Base-by-base conservation (phyloP, 2,797 vertebrate genomes). In the Salmo trutta region DNA sequence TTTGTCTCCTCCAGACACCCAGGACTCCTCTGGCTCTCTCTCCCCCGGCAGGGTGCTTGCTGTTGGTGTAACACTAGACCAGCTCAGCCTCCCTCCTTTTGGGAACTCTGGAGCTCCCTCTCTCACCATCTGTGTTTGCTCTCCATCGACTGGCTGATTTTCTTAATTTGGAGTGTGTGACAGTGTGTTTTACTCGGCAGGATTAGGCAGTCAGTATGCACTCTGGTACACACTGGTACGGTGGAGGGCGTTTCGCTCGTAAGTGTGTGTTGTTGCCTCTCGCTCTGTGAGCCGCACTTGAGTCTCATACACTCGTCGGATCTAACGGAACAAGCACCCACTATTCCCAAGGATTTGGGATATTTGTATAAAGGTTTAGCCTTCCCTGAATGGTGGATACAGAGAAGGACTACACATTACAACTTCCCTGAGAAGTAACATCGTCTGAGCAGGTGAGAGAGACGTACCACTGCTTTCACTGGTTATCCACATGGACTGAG, bases 21-120 rank as follows among this genome's bases (percentile, higher is more conserved):
- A 5, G 54, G 53, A 73, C 67, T 69, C 54, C 14, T 54, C 75
- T 27, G 72, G 0, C 67, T 77, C 69, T 73, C 19, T 77, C 16
- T 7, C 1, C 27, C 88, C 78, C 10, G 79, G 1, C 70, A 71
- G 71, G 76, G 65, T 1, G 79, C 82, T 54, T 64, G 29, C 54
- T 75, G 36, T 79, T 3, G 14, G 71, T 74, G 1, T 56, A 75
- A 41, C 59, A 56, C 10, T 10, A 41, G 74, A 1, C 73, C 64
- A 65, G 66, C 6, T 33, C 76, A 27, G 10, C 41, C 41, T 47
- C 1, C 76, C 41, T 80, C 59, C 14, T 64, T 10, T 16, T 36
- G 65, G 79, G 73, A n/a, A 75, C 10, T 72, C 69, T 29, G 54
- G 24, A 71, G 17, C 56, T 59, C n/a, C 51, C 31, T 27, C 41